Percentiles rank a stretch among this genome's conserved stretches.
phyloP scores from a whole-genome alignment of 1,140 invertebrate genomes.

The Aphis gossypii region DNA sequence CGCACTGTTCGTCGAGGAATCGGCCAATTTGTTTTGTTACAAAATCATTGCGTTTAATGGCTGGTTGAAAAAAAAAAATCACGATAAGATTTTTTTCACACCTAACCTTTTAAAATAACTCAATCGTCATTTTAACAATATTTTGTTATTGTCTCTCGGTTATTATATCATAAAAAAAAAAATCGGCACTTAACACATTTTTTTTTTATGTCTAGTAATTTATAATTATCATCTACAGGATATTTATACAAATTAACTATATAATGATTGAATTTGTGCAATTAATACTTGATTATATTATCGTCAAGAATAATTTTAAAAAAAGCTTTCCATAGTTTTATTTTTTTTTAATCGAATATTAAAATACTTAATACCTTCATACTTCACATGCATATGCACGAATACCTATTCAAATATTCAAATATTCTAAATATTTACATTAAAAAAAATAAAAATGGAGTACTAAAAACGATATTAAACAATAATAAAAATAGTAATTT shows the following conservation, averaged over 20 bases:
- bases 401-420: neutral
- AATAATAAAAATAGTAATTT: conserved; percentile 61
- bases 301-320: neutral
- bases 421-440: neutral
- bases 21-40: conserved; percentile 19
- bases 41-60: conserved; percentile 24
- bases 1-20: neutral
- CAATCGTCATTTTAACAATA: neutral
- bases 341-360: neutral
- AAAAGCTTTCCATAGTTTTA: too few species aligned
- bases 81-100: neutral
- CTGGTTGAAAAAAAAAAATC: neutral
- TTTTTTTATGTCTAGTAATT: neutral
- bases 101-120: conserved; percentile 28
- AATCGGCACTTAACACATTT: neutral
- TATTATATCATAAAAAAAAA: neutral
- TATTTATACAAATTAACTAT: neutral
- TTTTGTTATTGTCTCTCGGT: neutral
- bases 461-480: neutral
- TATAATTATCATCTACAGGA: neutral
- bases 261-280: neutral
- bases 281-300: neutral
- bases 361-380: neutral
- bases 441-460: neutral
- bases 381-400: neutral